Evolutionary conservation across 2,888 invertebrate species (phyloP), one percentile per base, ranked within the genome.

Genomic region (Cryptocephalus moraei): DNA sequence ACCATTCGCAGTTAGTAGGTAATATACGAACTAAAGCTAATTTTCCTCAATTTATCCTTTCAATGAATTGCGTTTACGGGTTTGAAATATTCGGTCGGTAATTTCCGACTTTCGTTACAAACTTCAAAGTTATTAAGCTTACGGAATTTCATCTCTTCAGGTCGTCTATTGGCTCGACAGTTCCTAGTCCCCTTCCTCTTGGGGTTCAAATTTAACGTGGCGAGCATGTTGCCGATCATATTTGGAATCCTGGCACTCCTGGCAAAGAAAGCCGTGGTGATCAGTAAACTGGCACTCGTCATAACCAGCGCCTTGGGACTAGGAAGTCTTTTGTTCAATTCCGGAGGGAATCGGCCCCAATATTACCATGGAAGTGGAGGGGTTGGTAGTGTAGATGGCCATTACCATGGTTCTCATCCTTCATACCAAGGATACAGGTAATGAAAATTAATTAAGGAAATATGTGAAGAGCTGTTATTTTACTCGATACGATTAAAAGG

Each of bases 191-290:
- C 89, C 22, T 79, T 88, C 58, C 74, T 90, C 1, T 73, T 89
- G 9, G 89, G 88, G 8, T 77, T 89, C 55, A 89, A 89, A 69
- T 86, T 90, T 62, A 87, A 86, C 62, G 70, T 88, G 39, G 79
- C 82, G 1, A 84, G 86, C 1, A 65, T 90, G 49, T 70, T 89
- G 11, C 89, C 89, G 0, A 63, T 90, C 44, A 62, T 89, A 8
- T 79, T 90, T 51, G 86, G 86, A 1, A 63, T 80, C 8, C 68
- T 89, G 34, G 76, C 86, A 41, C 60, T 89, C 39, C 73, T 88
- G 2, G 81, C 85, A 13, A 89, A 88, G 62, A 90, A 90, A 62
- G 86, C 87, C 0, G 75, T 87, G 40, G 63, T 89, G 1, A 62
- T 90, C 11, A 84, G 84, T 41, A 89, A 90, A 64, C 52, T 89